phyloP scores from a whole-genome alignment of 2,113 vertebrate species.

The Microtus ochrogaster region DNA sequence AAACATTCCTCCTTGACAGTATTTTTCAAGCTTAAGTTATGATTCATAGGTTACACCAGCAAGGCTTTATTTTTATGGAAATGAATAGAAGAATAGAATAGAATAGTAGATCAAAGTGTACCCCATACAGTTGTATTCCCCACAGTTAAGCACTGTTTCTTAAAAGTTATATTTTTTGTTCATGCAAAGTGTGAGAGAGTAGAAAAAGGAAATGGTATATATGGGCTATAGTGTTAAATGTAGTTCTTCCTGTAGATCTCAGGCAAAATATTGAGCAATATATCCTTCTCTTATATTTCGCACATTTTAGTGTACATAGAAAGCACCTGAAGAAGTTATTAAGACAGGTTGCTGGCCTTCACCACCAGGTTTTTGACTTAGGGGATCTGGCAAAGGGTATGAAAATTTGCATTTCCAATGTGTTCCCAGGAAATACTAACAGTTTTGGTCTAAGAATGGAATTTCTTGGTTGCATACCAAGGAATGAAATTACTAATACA shows the following conservation, averaged over 20 bases:
- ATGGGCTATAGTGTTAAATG: background rate
- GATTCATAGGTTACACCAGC: conserved; percentile 4
- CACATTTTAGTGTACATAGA: background rate
- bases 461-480: conserved; percentile 32
- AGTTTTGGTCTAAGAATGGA: background rate
- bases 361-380: conserved; percentile 8
- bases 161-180: background rate
- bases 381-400: background rate
- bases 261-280: conserved; percentile 14
- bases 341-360: conserved; percentile 23
- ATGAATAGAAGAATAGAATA: conserved; percentile 31
- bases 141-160: conserved; percentile 36
- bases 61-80: background rate
- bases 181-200: background rate
- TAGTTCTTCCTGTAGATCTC: conserved; percentile 35
- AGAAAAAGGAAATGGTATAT: background rate
- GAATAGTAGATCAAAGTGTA: conserved; percentile 6
- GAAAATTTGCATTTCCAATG: conserved; percentile 50
- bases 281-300: conserved; percentile 26
- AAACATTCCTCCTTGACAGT: conserved; percentile 27
- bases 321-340: conserved; percentile 32
- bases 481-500: conserved; percentile 36
- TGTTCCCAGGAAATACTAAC: conserved; percentile 37
- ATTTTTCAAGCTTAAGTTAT: conserved; percentile 49
- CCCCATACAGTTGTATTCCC: background rate